phyloP scores from a whole-genome alignment of 2,797 vertebrate species.

The Pseudochromis fuscus region DNA sequence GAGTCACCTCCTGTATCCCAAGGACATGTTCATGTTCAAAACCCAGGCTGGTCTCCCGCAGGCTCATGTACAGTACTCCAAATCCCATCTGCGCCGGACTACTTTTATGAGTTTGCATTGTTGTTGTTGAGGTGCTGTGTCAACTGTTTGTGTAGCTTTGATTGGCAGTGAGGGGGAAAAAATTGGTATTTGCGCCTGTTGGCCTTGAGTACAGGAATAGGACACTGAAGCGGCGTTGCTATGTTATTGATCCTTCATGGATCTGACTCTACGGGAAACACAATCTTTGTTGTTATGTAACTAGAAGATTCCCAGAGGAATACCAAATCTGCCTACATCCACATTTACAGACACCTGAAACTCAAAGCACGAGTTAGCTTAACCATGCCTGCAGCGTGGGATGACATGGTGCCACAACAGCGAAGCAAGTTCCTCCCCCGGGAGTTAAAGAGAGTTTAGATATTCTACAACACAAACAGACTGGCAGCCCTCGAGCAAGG shows the following conservation, averaged over 20 bases:
- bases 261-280: slow-evolving; percentile 45
- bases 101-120: slow-evolving; percentile 24
- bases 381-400: slow-evolving; percentile 56
- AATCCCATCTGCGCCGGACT: slow-evolving; percentile 27
- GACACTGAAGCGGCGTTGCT: slow-evolving; percentile 25
- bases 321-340: slow-evolving; percentile 46
- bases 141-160: slow-evolving; percentile 36
- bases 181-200: slow-evolving; percentile 40
- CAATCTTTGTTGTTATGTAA: slow-evolving; percentile 52
- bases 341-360: slow-evolving; percentile 48
- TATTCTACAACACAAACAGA: slow-evolving; percentile 43
- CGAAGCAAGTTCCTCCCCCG: slow-evolving; percentile 40
- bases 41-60: slow-evolving; percentile 33
- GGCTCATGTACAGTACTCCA: slow-evolving; percentile 25
- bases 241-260: slow-evolving; percentile 52
- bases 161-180: slow-evolving; percentile 14
- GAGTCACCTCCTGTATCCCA: slow-evolving; percentile 63
- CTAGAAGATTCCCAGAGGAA: slow-evolving; percentile 44
- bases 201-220: slow-evolving; percentile 35
- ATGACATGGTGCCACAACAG: slow-evolving; percentile 50
- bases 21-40: slow-evolving; percentile 66
- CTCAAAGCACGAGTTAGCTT: slow-evolving; percentile 28
- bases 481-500: slow-evolving; percentile 29
- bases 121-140: slow-evolving; percentile 33
- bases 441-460: slow-evolving; percentile 33